These are phyloP conservation scores for Tetrao urogallus DNA, from an alignment of 2,113 vertebrate species.

Conservation along the genomic window DNA sequence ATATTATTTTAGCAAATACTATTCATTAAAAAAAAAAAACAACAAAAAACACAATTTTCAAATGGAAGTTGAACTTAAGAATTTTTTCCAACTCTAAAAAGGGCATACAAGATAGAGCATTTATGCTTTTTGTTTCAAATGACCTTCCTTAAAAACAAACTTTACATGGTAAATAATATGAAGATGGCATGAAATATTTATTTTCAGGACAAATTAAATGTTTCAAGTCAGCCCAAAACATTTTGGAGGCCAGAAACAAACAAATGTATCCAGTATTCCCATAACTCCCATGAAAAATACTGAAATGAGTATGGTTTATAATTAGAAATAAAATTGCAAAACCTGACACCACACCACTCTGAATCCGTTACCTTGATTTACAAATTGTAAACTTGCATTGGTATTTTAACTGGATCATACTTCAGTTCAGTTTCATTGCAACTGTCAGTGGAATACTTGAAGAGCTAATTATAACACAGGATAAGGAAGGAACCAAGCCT, in stretches of 20 bases:
- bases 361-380: conserved; percentile 2
- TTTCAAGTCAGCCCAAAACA: conserved; percentile 33
- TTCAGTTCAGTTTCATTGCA: not conserved
- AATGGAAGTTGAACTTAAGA: not conserved
- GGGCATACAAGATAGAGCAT: not conserved
- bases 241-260: conserved; percentile 55
- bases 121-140: conserved; percentile 45
- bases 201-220: conserved; percentile 36
- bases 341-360: not conserved
- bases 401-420: not conserved
- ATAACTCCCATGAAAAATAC: not conserved
- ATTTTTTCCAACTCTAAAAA: conserved; percentile 20
- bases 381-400: not conserved
- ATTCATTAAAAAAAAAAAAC: not conserved
- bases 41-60: not conserved
- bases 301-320: not conserved
- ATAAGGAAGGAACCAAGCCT: not conserved
- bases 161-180: conserved; percentile 40
- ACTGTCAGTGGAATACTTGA: not conserved
- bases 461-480: not conserved
- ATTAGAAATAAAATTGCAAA: conserved; percentile 11
- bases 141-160: not conserved
- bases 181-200: conserved; percentile 42
- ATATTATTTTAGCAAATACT: conserved; percentile 12
- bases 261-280: not conserved